phyloP scores from a whole-genome alignment of 2,888 invertebrate genomes.

The Calameuta idolon region DNA sequence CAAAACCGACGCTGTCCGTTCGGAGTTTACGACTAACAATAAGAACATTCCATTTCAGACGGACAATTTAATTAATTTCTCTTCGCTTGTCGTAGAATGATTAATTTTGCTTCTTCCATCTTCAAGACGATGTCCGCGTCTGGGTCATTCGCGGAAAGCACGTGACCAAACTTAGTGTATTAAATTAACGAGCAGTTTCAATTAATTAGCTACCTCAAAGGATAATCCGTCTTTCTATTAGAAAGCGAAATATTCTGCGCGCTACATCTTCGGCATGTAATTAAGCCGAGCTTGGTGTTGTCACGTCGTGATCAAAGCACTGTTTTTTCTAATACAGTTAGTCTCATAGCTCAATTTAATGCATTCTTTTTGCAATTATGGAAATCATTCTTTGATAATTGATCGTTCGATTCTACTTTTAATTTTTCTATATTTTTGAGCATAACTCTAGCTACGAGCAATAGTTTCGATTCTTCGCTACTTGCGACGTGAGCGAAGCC shows the following conservation, averaged over 20 bases:
- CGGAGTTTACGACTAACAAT: not conserved
- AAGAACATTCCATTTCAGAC: not conserved
- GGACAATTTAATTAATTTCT: conserved; percentile 6
- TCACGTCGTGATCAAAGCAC: not conserved
- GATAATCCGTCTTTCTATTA: conserved; percentile 42
- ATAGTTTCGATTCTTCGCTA: not conserved
- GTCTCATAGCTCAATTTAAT: not conserved
- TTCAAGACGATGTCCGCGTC: conserved; percentile 37
- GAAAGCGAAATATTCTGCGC: not conserved
- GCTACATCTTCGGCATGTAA: not conserved
- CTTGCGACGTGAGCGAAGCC: not conserved
- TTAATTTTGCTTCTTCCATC: conserved; percentile 32
- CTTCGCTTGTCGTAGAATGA: conserved; percentile 21
- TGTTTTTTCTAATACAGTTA: not conserved
- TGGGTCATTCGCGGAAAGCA: conserved; percentile 42
- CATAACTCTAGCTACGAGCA: too few relatives aligned
- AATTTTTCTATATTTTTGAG: too few relatives aligned
- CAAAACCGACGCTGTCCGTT: not conserved
- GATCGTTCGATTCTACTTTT: too few relatives aligned
- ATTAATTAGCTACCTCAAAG: conserved; percentile 53
- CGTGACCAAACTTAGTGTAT: conserved; percentile 35
- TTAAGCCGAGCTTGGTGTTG: not conserved
- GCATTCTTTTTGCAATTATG: not conserved
- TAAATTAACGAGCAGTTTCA: conserved; percentile 45
- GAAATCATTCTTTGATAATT: too few relatives aligned